Conservation (phyloP, 2,888 invertebrate species). For the Norana najaformis region DNA sequence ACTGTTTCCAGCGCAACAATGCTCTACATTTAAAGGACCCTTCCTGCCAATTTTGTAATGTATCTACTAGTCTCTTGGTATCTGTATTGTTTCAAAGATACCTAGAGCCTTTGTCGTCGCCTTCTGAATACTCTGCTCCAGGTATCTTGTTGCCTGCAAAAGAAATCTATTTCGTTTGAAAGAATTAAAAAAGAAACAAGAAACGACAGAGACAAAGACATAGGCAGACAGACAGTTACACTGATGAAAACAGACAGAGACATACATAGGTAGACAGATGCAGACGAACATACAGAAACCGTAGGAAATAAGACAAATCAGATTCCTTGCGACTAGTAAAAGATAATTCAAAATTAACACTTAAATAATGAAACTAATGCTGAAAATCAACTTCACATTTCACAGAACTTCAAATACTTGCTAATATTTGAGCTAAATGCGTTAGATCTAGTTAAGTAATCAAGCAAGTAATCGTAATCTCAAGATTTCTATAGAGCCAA, state of each 20-base stretch:
- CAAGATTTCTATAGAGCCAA: no score
- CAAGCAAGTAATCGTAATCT: no score
- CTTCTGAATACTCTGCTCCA: conserved; percentile 15
- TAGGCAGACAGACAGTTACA: background rate
- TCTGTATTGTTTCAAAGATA: background rate
- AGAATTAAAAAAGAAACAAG: no score
- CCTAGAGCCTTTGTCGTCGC: background rate
- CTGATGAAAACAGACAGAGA: background rate
- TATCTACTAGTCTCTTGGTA: no score
- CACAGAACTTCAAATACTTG: no score
- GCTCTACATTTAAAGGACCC: no score
- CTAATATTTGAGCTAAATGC: no score
- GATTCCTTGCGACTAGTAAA: background rate
- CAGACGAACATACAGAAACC: no score
- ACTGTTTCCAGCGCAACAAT: no score
- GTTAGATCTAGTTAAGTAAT: no score
- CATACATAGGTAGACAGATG: background rate
- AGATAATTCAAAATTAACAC: background rate
- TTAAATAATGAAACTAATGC: background rate
- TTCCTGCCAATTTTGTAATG: no score
- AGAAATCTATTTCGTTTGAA: background rate
- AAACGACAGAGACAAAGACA: background rate
- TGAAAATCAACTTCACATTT: background rate
- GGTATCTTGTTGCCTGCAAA: conserved; percentile 15
- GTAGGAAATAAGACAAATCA: no score